Evolutionary conservation across 2,113 vertebrate species (phyloP).

Genomic region (Himantopus leucocephalus): DNA sequence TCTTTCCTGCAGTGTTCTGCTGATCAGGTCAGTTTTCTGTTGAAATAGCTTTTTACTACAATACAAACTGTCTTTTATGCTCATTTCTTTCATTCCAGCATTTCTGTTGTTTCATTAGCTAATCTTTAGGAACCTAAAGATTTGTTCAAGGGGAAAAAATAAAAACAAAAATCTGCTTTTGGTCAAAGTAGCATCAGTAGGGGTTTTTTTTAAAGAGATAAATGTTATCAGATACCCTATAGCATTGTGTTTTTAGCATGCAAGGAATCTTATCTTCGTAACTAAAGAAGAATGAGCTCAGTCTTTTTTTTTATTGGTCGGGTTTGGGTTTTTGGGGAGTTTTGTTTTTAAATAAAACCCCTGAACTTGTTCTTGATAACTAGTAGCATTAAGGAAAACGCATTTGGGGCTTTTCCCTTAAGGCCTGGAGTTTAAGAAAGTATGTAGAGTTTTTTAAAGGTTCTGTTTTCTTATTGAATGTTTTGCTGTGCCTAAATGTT

Average conservation of each 20-base stretch:
- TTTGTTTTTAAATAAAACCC: not conserved
- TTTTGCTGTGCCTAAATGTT: not conserved
- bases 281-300: not conserved
- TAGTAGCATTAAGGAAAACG: not conserved
- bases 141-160: not conserved
- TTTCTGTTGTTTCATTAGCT: not conserved
- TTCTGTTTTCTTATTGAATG: not conserved
- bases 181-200: not conserved
- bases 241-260: not conserved
- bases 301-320: not conserved
- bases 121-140: not conserved
- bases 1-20: not conserved
- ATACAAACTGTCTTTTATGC: not conserved
- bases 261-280: not conserved
- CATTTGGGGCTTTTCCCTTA: not conserved
- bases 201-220: not conserved
- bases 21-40: not conserved
- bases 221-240: not conserved
- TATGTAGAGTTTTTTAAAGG: not conserved
- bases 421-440: not conserved
- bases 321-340: not conserved
- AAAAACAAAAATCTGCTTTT: not conserved
- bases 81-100: not conserved
- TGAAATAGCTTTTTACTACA: not conserved
- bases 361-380: not conserved